phyloP scores from a whole-genome alignment of 2,888 invertebrate genomes.

The Nipponacmea schrenckii region DNA sequence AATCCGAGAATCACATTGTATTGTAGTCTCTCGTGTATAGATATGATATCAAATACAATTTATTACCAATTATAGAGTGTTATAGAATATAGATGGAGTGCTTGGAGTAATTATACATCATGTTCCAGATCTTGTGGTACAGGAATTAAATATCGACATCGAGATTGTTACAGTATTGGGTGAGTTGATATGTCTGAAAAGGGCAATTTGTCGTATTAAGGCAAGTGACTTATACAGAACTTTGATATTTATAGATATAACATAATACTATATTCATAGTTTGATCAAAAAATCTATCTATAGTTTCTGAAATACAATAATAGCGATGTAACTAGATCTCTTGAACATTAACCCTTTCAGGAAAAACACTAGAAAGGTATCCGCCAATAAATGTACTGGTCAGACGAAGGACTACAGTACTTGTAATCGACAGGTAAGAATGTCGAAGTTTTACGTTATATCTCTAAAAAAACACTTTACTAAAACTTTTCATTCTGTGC shows the following conservation, averaged over 20 bases:
- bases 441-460: background rate
- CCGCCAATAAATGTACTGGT: background rate
- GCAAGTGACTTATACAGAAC: background rate
- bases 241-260: no score
- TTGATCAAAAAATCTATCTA: no score
- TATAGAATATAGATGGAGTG: slow-evolving; percentile 23
- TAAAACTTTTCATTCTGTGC: no score
- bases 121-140: slow-evolving; percentile 24
- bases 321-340: no score
- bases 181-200: background rate
- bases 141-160: slow-evolving; percentile 21
- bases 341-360: slow-evolving; percentile 11
- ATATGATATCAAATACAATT: no score
- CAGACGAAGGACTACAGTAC: slow-evolving; percentile 5
- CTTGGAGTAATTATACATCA: slow-evolving; percentile 22
- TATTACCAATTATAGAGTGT: background rate
- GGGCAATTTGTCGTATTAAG: background rate
- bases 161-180: slow-evolving; percentile 22
- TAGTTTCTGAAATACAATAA: no score
- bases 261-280: no score
- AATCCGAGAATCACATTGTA: no score
- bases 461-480: no score
- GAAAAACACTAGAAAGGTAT: slow-evolving; percentile 5
- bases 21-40: no score
- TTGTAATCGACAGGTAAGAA: slow-evolving; percentile 14